Base-by-base conservation (phyloP, 2,888 invertebrate species). In the Chesias legatella region DNA sequence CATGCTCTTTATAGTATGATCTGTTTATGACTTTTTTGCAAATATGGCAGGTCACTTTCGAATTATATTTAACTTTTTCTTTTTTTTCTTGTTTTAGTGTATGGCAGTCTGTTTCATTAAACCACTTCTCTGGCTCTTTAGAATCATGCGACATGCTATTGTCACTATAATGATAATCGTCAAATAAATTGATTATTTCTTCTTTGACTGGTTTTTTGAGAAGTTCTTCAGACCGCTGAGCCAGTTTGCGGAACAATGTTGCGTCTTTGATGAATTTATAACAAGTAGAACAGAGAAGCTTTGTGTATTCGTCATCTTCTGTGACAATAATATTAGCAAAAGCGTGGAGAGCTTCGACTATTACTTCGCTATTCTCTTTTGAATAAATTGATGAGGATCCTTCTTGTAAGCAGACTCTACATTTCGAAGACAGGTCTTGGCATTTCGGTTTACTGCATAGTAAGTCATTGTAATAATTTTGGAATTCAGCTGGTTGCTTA, bases 211-310 rank as follows among this genome's bases (percentile, higher is more conserved):
- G 53, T 11, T 65, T 56, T 27, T 58, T 65, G 10, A 83, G 56
- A n/a, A 67, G 27, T 23, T 69, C 57, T 1, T 75, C 64, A 1
- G 75, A 63, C 37, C 61, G 56, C 46, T 66, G 65, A 0, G 80
- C 84, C 0, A 63, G 60, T 52, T 70, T 75, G 36, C 69, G 67
- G 48, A 85, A 84, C 8, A 64, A 42, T 38, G 75, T 58, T 1
- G 77, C 77, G 10, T 58, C 55, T 53, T 68, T 63, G 6, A 80
- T 35, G 50, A 83, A 77, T 39, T 70, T 67, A 23, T 59, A 53
- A 50, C 85, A 85, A 7, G 58, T 48, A 5, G 49, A 42, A 48
- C 85, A 86, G 10, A 86, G 48, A n/a, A 58, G 37, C 52, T 77
- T 77, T 0, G 82, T 69, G 49, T 60, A 60, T 1, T 55, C 56